Percentiles rank a stretch among this genome's conserved stretches.
These are phyloP conservation scores for Argyra leucocephala DNA, from an alignment of 2,888 invertebrate species.

Conservation along the genomic window DNA sequence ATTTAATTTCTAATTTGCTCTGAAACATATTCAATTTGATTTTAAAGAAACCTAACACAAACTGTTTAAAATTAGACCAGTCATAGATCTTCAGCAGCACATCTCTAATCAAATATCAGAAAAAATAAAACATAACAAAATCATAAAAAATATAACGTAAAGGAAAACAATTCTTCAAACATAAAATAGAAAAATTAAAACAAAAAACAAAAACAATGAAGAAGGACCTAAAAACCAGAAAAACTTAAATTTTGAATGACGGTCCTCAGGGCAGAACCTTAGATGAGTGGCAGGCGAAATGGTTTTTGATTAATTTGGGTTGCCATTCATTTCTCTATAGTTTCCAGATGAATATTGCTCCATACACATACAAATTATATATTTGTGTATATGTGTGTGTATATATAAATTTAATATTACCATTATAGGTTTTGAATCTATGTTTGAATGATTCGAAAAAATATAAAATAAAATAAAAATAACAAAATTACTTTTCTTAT, in stretches of 20 bases:
- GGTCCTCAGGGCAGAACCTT: constrained; percentile 15
- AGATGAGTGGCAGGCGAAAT: constrained; percentile 30
- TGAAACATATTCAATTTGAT: too few species aligned
- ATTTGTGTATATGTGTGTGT: not conserved
- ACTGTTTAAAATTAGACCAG: too few species aligned
- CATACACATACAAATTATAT: not conserved
- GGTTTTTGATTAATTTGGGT: constrained; percentile 29
- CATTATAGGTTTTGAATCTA: not conserved
- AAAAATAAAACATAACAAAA: not conserved
- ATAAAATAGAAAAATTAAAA: not conserved
- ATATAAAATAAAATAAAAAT: too few species aligned
- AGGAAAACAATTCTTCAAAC: not conserved
- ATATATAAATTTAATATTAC: not conserved
- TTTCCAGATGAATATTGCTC: not conserved
- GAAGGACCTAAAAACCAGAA: too few species aligned
- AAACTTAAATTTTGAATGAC: constrained; percentile 10
- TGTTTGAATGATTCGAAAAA: too few species aligned
- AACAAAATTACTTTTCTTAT: too few species aligned
- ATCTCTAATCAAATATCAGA: not conserved
- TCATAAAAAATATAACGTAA: not conserved
- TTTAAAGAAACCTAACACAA: too few species aligned
- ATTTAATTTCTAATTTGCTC: too few species aligned
- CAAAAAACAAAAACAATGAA: not conserved
- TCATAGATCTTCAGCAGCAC: too few species aligned
- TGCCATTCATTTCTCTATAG: not conserved